These are phyloP conservation scores for Coelopa frigida DNA, from an alignment of 1,140 invertebrate genomes.

Conservation along the genomic window DNA sequence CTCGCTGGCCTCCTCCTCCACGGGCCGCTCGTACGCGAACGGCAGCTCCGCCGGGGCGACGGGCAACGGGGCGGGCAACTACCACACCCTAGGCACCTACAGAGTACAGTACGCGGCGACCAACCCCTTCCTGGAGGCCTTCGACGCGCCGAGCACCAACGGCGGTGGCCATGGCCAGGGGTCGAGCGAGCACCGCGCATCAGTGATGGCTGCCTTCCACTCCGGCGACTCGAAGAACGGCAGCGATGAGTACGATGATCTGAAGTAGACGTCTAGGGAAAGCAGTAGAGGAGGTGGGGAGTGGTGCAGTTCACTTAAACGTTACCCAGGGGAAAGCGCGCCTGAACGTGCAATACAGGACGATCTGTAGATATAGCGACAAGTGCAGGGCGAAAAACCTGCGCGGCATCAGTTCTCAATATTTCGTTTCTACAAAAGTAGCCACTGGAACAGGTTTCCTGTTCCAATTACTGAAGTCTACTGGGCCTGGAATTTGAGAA, in stretches of 20 bases:
- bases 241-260: constrained; percentile 41
- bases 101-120: constrained; percentile 43
- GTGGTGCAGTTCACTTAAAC: background rate
- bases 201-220: constrained; percentile 34
- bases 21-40: constrained; percentile 29
- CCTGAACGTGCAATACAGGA: no score
- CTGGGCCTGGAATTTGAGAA: no score
- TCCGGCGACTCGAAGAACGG: constrained; percentile 38
- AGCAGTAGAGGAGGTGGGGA: constrained; percentile 11
- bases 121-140: constrained; percentile 42
- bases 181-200: constrained; percentile 18
- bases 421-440: no score
- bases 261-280: constrained; percentile 24
- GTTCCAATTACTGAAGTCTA: no score
- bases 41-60: constrained; percentile 6
- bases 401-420: no score
- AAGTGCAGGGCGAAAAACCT: no score
- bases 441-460: no score
- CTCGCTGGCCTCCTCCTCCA: constrained; percentile 6
- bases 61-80: constrained; percentile 29
- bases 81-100: constrained; percentile 42
- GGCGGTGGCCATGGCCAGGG: constrained; percentile 1
- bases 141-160: constrained; percentile 23
- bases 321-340: no score
- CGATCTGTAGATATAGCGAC: no score